These are phyloP conservation scores for Condylura cristata DNA, from an alignment of 2,113 vertebrate genomes.

Conservation along the genomic window DNA sequence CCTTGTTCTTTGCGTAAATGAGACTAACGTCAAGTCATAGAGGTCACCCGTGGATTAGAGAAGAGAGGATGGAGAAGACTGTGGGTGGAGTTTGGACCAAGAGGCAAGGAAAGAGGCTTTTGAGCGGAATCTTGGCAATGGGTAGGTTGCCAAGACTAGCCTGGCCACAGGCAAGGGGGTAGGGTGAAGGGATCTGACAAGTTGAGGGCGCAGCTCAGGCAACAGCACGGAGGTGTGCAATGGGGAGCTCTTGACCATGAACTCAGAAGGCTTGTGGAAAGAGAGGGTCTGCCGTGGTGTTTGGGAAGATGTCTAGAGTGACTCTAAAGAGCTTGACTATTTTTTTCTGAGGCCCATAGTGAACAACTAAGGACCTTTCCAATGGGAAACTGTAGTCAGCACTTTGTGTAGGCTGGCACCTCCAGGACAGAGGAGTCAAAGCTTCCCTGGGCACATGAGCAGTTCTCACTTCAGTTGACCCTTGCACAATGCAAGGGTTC, in stretches of 20 bases:
- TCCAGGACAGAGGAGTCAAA: neutral
- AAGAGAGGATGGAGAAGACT: neutral
- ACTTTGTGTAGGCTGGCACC: neutral
- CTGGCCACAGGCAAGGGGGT: neutral
- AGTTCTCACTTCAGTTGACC: neutral
- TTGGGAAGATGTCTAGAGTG: neutral
- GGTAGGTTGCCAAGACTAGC: neutral
- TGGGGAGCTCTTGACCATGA: neutral
- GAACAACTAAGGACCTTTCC: neutral
- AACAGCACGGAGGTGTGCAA: neutral
- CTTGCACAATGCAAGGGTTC: neutral
- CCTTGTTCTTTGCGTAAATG: neutral
- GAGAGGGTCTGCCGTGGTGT: neutral
- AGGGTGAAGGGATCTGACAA: neutral
- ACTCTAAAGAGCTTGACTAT: neutral
- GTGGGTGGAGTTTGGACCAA: neutral
- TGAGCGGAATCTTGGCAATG: neutral
- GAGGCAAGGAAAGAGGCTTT: neutral
- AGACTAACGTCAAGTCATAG: neutral
- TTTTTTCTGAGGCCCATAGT: neutral
- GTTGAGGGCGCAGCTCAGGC: neutral
- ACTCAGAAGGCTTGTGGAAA: neutral
- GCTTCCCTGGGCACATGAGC: neutral
- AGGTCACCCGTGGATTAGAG: neutral
- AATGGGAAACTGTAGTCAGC: neutral